Conservation (phyloP, 92 coral and sea anemone genomes). For the Palythoa grandiflora region DNA sequence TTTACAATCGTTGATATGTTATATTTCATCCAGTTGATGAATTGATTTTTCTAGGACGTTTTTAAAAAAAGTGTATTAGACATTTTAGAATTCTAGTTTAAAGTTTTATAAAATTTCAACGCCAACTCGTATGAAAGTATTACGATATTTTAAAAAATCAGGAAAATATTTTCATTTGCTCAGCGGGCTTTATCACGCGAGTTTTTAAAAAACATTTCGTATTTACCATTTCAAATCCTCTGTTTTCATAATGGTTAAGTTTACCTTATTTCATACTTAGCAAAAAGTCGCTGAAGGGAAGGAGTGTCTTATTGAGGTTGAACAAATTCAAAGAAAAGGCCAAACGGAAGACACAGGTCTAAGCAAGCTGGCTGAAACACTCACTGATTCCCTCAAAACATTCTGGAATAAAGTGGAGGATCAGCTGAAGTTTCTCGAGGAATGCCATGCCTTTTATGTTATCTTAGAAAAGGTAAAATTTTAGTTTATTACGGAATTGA, state of each 20-base stretch:
- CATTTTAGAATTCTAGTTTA: too few species aligned
- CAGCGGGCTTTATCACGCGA: too few species aligned
- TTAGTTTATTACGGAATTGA: constrained; percentile 27
- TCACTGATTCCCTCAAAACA: constrained; percentile 55
- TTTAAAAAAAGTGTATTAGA: too few species aligned
- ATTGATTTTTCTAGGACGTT: too few species aligned
- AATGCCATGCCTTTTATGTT: constrained; percentile 64
- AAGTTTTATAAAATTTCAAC: too few species aligned
- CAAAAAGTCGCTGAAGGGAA: constrained; percentile 71
- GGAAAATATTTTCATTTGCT: too few species aligned
- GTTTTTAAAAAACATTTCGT: not conserved
- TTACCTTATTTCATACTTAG: constrained; percentile 48
- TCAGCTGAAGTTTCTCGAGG: constrained; percentile 63
- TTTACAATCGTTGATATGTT: too few species aligned
- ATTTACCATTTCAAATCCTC: not conserved
- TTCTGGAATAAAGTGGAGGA: constrained; percentile 77
- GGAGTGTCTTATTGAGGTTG: constrained; percentile 63
- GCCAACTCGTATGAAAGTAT: too few species aligned
- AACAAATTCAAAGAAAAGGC: constrained; percentile 56
- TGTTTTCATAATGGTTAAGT: not conserved
- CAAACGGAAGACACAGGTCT: constrained; percentile 70
- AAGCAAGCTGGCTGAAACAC: constrained; percentile 67
- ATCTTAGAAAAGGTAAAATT: constrained; percentile 74
- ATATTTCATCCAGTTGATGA: too few species aligned
- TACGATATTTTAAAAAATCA: too few species aligned